phyloP scores from a whole-genome alignment of 2,888 invertebrate genomes.

The Caenorhabditis afra region DNA sequence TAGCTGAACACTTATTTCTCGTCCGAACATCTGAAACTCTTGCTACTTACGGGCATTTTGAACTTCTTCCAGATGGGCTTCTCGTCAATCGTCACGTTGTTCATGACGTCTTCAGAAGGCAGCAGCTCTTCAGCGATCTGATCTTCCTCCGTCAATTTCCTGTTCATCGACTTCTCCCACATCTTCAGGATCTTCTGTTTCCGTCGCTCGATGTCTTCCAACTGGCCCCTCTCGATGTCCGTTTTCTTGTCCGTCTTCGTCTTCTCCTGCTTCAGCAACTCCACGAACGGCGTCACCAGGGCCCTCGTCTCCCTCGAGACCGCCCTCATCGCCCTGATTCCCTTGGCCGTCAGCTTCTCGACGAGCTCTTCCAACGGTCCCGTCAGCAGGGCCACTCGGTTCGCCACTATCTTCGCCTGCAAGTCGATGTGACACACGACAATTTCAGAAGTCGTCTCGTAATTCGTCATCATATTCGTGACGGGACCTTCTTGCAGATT shows the following conservation, averaged over 20 bases:
- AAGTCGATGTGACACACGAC: slow-evolving; percentile 75
- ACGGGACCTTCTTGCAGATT: slow-evolving; percentile 74
- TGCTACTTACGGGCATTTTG: slow-evolving; percentile 32
- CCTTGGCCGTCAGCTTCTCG: slow-evolving; percentile 67
- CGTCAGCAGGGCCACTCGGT: slow-evolving; percentile 70
- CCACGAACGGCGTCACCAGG: slow-evolving; percentile 63
- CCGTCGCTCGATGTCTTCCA: slow-evolving; percentile 43
- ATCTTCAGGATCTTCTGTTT: slow-evolving; percentile 42
- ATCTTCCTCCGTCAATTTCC: slow-evolving; percentile 44
- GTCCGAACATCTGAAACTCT: too few species aligned
- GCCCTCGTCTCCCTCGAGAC: slow-evolving; percentile 51
- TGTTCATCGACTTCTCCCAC: slow-evolving; percentile 57
- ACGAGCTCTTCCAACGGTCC: slow-evolving; percentile 75
- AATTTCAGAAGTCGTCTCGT: slow-evolving; percentile 70
- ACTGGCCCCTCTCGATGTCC: slow-evolving; percentile 40
- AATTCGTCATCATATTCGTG: slow-evolving; percentile 73
- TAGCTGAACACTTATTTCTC: slow-evolving; percentile 56
- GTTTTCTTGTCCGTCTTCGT: slow-evolving; percentile 36
- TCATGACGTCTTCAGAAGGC: slow-evolving; percentile 31
- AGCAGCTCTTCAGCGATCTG: slow-evolving; percentile 27
- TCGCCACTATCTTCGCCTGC: slow-evolving; percentile 70
- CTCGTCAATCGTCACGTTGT: slow-evolving; percentile 41
- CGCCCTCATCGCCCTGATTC: slow-evolving; percentile 58
- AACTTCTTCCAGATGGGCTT: slow-evolving; percentile 62
- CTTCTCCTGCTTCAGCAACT: slow-evolving; percentile 50